Base-by-base conservation (phyloP, 2,888 invertebrate genomes). In the Plebejus anna region DNA sequence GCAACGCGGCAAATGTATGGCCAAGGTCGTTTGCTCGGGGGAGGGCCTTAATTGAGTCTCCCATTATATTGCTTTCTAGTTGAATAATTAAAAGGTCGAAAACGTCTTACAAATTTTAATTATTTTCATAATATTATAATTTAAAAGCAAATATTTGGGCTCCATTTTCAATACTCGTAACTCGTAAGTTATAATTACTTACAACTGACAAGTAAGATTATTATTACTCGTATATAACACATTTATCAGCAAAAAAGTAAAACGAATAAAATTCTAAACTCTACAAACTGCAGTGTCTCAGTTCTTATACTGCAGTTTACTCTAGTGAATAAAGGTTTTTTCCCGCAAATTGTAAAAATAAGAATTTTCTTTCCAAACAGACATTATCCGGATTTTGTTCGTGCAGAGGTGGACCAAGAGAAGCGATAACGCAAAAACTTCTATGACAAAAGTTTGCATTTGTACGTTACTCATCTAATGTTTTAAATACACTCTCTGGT, bases 381-480 rank as follows among this genome's bases (percentile, higher is more conserved):
- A 42, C 72, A 72, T 47, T 72, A 22, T 42, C 72, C 42, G 72
- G 47, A 47, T 75, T 51, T 75, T 16, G 66, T 32, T 66, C 66
- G 61, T 61, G 22, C 32, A 66, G 66, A 32, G 61, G 11, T 66
- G 66, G 66, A 36, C 66, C 13, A 66, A 13, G 66, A 66, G 13
- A 36, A 32, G 32, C 32, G 66, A 66, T 36, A 66, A 66, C 13
- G 16, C 16, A 16, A 36, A 66, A 66, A 66, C 36, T 66, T 66
- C 32, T 66, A 66, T 66, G 32, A 66, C 32, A 36, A 66, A 66
- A 66, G 66, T 36, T 66, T 13, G 66, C 32, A 32, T 66, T 66
- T 66, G 66, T 66, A 32, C 66, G 5, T 66, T 32, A 66, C 28
- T 28, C 13, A 66, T 11, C 38, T 38, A 38, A 38, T 38, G 38